Base-by-base conservation (phyloP, 1,140 invertebrate genomes). In the Drosophila tropicalis region DNA sequence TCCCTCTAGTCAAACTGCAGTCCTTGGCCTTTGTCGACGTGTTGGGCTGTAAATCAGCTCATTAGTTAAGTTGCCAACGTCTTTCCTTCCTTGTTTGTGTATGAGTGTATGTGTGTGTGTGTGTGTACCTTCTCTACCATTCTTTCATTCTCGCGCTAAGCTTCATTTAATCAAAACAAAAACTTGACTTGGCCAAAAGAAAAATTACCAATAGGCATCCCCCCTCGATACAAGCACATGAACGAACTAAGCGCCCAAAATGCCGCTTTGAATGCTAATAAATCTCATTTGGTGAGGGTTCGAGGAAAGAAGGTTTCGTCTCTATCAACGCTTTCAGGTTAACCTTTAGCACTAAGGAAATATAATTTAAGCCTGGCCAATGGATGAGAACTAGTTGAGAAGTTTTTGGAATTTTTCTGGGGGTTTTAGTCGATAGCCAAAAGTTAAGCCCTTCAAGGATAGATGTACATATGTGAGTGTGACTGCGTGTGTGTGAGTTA, bases 141-240 rank as follows among this genome's bases (percentile, higher is more conserved):
- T 19, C 41, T 54, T 13, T 34, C 9, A 22, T 65, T 41, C 39
- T 54, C 79, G 90, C 82, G 86, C 86, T 90, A 90, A 90, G 87
- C 87, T 80, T 84, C 87, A 84, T 90, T 90, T 90, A 90, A 90
- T 90, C 89, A 90, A 90, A 90, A 90, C 87, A 90, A 90, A 58
- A 90, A 90, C 70, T 89, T 87, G 55, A 64, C 54, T 58, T 66
- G 57, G 39, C n/a, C 29, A 36, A 19, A 62, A 90, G 87, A 90
- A 90, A 86, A 90, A 90, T 90, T 64, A 72, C 76, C 72, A 76
- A 79, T 77, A 60, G 74, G 70, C 73, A 22, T 47, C 44, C 44
- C 17, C 2, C 17, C 44, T 9, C 5, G 29, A 15, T 15, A n/a
- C 13, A 4, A 15, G 41, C 41, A 44, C 44, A 47, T 5, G 44